These are phyloP conservation scores for Pristionchus fissidentatus DNA, from an alignment of 2,888 invertebrate species.

Conservation along the genomic window DNA sequence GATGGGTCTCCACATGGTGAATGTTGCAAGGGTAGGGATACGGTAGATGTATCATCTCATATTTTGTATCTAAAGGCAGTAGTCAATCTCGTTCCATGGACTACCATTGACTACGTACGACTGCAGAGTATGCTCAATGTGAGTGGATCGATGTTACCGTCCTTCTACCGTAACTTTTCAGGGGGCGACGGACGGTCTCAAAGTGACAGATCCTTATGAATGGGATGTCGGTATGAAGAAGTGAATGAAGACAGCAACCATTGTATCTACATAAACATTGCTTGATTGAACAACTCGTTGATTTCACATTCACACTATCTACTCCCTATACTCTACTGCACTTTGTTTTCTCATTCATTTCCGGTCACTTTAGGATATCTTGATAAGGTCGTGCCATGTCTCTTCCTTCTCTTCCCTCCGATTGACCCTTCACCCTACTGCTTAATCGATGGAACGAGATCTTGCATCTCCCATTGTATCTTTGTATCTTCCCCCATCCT, in stretches of 20 bases:
- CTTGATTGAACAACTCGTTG: not conserved
- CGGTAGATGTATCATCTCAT: not conserved
- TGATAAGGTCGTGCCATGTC: not conserved
- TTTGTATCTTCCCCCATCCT: conserved; percentile 5
- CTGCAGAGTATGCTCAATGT: conserved; percentile 45
- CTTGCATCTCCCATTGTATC: conserved; percentile 30
- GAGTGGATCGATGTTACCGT: too few relatives aligned
- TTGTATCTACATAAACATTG: conserved; percentile 12
- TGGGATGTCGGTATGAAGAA: conserved; percentile 38
- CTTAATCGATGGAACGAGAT: conserved; percentile 12
- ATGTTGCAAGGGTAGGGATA: not conserved
- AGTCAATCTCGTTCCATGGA: conserved; percentile 32
- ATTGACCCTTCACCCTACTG: conserved; percentile 30
- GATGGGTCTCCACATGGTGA: conserved; percentile 2
- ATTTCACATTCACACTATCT: not conserved
- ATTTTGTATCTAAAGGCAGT: not conserved
- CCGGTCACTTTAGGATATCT: not conserved
- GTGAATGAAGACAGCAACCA: not conserved
- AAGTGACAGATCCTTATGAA: conserved; percentile 41
- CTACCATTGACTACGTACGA: conserved; percentile 21
- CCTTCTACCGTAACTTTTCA: not conserved
- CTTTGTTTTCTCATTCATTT: not conserved
- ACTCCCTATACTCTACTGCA: not conserved
- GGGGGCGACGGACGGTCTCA: conserved; percentile 31
- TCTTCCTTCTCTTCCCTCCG: not conserved